Evolutionary conservation across 35 echinoderm and acorn worm genomes (phyloP), one percentile per base, ranked within the genome.

Genomic region (Acanthaster planci): DNA sequence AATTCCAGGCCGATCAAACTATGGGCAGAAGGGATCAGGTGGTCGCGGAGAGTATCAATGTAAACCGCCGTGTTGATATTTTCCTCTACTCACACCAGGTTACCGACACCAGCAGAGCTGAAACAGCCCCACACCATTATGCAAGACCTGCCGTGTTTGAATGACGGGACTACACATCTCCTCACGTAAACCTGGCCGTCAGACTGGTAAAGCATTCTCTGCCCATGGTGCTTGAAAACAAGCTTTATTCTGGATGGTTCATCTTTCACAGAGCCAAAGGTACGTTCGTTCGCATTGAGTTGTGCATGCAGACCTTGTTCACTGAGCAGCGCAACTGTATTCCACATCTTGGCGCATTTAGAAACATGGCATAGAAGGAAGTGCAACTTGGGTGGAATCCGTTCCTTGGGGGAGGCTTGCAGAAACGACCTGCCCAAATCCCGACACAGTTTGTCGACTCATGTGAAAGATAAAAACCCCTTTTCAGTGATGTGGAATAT

Each of bases 381-480:
- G 51, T 80, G 78, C 40, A 80, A 51, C 29, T 80, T 80, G 0
- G 78, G 78, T 42, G 78, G 78, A 47, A 80, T 80, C 22, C 38
- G 38, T 50, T 80, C 78, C 7, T 42, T 1, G 17, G 78, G 78
- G 51, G 51, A 80, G 23, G 38, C 51, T 15, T 50, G 1, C 5
- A 40, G 78, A 80, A 80, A 80, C 78, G 39, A 80, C 26, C 22
- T 2, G 21, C 78, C 78, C 40, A 80, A 80, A 0, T 80, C 78
- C 78, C 78, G 51, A 51, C 78, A 80, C 37, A 80, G n/a, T 0
- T 40, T 22, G 9, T 29, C 22, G 1, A 80, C 78, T 29, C 51
- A 38, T 22, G 12, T 23, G 14, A 64, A n/a, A 67, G 60, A 67
- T 32, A 67, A 67, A 67, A 67, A 67, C 60, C 16, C 22, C 31